Percentiles rank a stretch among this genome's conserved stretches.
phyloP scores from a whole-genome alignment of 1,140 invertebrate genomes.

The Scylla paramamosain region DNA sequence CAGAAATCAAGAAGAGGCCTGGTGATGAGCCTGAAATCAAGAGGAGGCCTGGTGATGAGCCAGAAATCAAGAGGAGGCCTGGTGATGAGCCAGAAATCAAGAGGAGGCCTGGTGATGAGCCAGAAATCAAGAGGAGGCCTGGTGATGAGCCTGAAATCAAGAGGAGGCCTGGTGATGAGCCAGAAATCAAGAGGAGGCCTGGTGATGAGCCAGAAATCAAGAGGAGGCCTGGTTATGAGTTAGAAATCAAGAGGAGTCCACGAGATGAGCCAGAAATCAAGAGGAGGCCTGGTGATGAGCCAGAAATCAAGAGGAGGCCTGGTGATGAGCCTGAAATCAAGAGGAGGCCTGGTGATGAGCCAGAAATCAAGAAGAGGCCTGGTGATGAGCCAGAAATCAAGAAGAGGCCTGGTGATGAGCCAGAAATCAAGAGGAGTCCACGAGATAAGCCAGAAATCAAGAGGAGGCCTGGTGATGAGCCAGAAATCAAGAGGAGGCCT shows the following conservation, averaged over 20 bases:
- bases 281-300: slow-evolving; percentile 36
- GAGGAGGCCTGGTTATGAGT: slow-evolving; percentile 28
- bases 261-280: not conserved
- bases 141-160: slow-evolving; percentile 31
- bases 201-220: slow-evolving; percentile 10
- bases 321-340: slow-evolving; percentile 25
- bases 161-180: slow-evolving; percentile 31
- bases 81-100: slow-evolving; percentile 23
- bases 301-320: not conserved
- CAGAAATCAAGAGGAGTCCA: not conserved
- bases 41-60: slow-evolving; percentile 16
- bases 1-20: slow-evolving; percentile 28
- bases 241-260: slow-evolving; percentile 1
- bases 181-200: slow-evolving; percentile 8
- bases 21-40: slow-evolving; percentile 24
- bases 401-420: slow-evolving; percentile 1
- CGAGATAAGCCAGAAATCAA: slow-evolving; percentile 22
- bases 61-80: slow-evolving; percentile 28
- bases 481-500: slow-evolving; percentile 33
- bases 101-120: slow-evolving; percentile 1
- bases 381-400: slow-evolving; percentile 39
- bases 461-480: slow-evolving; percentile 37
- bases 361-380: slow-evolving; percentile 38
- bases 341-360: slow-evolving; percentile 30
- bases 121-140: slow-evolving; percentile 39